These are phyloP conservation scores for Sesia bembeciformis DNA, from an alignment of 2,888 invertebrate genomes.

Conservation along the genomic window DNA sequence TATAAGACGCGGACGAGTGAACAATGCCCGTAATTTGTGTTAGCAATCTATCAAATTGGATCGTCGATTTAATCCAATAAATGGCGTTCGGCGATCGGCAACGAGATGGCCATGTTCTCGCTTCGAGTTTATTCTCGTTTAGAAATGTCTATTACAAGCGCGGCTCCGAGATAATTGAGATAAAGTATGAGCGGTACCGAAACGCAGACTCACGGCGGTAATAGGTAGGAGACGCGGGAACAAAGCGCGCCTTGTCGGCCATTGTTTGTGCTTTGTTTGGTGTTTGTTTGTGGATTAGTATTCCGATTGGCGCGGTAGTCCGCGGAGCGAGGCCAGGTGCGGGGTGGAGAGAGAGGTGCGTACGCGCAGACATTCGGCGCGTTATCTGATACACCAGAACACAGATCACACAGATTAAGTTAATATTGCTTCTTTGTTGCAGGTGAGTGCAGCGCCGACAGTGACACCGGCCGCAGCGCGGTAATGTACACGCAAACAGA, in stretches of 20 bases:
- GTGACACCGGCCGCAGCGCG: no score
- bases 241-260: not conserved
- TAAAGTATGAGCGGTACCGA: constrained; percentile 13
- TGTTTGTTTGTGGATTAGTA: constrained; percentile 6
- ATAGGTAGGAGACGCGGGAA: constrained; percentile 4
- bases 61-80: constrained; percentile 5
- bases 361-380: not conserved
- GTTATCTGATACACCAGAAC: not conserved
- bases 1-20: not conserved
- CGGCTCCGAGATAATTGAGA: constrained; percentile 7
- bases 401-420: no score
- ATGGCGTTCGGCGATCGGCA: not conserved
- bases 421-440: no score
- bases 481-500: no score
- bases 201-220: constrained; percentile 15
- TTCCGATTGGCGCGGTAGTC: constrained; percentile 2
- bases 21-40: constrained; percentile 1
- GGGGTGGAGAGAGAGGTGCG: not conserved
- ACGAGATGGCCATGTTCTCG: not conserved
- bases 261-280: constrained; percentile 1
- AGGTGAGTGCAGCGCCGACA: no score
- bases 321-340: not conserved
- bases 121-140: not conserved
- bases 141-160: not conserved
- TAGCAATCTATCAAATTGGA: constrained; percentile 7